phyloP scores from a whole-genome alignment of 2,113 vertebrate genomes.

The Thamnophis sirtalis region DNA sequence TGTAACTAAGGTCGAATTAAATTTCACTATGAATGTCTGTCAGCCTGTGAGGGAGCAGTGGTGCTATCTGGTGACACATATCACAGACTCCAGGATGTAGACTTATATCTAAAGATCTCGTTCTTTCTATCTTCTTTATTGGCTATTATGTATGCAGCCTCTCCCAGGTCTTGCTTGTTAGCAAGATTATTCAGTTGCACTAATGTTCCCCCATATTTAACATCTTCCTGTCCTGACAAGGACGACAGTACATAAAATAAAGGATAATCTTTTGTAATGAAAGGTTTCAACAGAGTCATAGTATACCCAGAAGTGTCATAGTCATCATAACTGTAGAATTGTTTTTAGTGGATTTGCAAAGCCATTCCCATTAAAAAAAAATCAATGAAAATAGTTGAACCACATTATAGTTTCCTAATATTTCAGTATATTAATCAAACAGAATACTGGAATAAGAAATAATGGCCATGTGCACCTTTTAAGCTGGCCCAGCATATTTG shows the following conservation, averaged over 20 bases:
- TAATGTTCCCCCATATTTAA: background rate
- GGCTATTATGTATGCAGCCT: background rate
- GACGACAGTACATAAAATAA: background rate
- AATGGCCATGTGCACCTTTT: background rate
- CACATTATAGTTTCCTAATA: background rate
- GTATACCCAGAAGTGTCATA: background rate
- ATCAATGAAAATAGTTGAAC: background rate
- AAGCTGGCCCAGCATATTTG: background rate
- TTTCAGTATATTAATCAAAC: background rate
- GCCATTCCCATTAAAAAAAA: background rate
- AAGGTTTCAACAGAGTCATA: background rate
- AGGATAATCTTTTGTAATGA: background rate
- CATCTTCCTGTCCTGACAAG: background rate
- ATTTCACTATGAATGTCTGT: background rate
- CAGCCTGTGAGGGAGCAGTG: background rate
- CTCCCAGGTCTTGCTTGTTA: background rate
- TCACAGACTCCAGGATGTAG: background rate
- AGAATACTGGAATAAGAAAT: background rate
- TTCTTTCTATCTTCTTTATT: background rate
- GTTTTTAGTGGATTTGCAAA: background rate
- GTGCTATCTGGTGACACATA: background rate
- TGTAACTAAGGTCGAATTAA: background rate
- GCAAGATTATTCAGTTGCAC: background rate
- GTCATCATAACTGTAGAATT: background rate
- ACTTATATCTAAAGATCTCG: background rate